These are phyloP conservation scores for Erithacus rubecula DNA, from an alignment of 2,797 vertebrate genomes.

Conservation along the genomic window DNA sequence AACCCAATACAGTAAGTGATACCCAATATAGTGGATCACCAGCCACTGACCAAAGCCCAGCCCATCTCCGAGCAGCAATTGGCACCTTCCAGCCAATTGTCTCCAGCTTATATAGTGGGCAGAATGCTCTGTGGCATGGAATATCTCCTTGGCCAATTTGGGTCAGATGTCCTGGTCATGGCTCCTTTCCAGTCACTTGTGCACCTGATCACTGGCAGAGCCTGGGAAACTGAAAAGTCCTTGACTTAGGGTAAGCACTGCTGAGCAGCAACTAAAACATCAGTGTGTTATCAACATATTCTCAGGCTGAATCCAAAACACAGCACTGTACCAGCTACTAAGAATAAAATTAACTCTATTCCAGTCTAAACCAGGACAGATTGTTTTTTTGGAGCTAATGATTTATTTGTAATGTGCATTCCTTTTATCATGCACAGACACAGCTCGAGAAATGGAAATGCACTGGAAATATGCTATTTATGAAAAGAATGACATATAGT, in stretches of 20 bases:
- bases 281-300: not conserved
- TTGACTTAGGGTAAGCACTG: not conserved
- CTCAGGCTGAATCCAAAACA: not conserved
- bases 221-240: not conserved
- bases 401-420: not conserved
- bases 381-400: not conserved
- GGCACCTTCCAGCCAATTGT: not conserved
- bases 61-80: rapidly evolving
- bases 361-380: not conserved
- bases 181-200: not conserved
- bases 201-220: not conserved
- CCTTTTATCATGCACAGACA: not conserved
- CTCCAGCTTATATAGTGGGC: not conserved
- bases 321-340: not conserved
- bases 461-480: not conserved
- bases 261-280: not conserved
- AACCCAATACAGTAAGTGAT: not conserved
- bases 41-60: not conserved
- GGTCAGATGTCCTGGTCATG: not conserved
- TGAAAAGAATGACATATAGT: not conserved
- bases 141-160: not conserved
- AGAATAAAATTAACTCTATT: not conserved
- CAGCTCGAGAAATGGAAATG: not conserved
- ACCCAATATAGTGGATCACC: too few species aligned
- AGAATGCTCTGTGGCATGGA: not conserved